Evolutionary conservation across 2,888 invertebrate genomes (phyloP), one percentile per base, ranked within the genome.

Genomic region (Tetanocera ferruginea): DNA sequence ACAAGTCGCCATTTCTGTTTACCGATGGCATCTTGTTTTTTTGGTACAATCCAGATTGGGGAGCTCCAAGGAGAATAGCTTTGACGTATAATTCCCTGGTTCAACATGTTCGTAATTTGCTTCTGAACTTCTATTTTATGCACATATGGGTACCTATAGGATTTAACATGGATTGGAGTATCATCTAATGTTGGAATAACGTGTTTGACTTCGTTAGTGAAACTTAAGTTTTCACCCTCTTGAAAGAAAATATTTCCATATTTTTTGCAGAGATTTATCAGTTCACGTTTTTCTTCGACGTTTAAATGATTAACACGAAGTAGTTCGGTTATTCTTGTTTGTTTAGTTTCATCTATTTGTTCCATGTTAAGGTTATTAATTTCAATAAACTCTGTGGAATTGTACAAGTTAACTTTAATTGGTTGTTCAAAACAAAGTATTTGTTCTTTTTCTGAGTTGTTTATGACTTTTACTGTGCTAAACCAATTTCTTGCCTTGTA

Each of bases 1-100:
- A 80, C 76, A 11, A 80, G 49, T 71, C 80, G 66, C 78, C 75
- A 78, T 34, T 78, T 78, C 1, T 34, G n/a, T 34, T 76, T 71
- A 5, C 71, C 77, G 57, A 64, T 77, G 14, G 76, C 70, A 52
- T 76, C 57, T 28, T n/a, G n/a, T 28, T 76, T 78, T 23, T 78
- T 76, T 14, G 64, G 31, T 9, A 76, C 79, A 62, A 77, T 75
- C 79, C 78, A 75, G 4, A 77, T 49, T 51, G 77, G 79, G 9
- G 70, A 70, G 5, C 62, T 75, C 17, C 66, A 79, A 19, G 75
- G 75, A 25, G 79, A 79, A 11, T 66, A 37, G 14, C 75, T 77
- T 19, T 70, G 57, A 34, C 43, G 57, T 14, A 77, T 75, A 51
- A 77, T 77, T 5, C 76, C 76, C 17, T 79, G 70, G 14, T 37